Evolutionary conservation across 2,888 invertebrate species (phyloP).

Genomic region (Stictocephala bisonia): DNA sequence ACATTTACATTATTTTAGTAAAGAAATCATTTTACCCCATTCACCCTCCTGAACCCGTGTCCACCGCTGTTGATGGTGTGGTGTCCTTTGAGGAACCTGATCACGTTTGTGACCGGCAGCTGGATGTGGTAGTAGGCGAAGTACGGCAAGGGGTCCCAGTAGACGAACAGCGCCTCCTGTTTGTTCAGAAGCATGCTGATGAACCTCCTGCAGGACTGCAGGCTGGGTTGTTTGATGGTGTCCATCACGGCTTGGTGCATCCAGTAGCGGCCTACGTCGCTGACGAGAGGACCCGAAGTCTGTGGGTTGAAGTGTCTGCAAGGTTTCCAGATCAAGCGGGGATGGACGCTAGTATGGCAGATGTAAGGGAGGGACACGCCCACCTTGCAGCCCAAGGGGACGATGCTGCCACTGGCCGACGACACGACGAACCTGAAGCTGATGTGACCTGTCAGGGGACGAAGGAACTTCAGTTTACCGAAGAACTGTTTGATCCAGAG

Average conservation of each 20-base stretch:
- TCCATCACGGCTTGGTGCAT: constrained; percentile 71
- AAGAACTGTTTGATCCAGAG: constrained; percentile 81
- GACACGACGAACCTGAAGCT: constrained; percentile 80
- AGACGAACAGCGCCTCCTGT: constrained; percentile 81
- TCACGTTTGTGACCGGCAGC: constrained; percentile 73
- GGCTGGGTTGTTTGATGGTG: constrained; percentile 66
- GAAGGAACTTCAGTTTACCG: constrained; percentile 71
- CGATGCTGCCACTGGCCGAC: constrained; percentile 69
- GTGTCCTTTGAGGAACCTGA: constrained; percentile 65
- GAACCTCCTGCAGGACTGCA: constrained; percentile 70
- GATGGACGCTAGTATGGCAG: constrained; percentile 78
- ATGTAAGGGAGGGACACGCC: constrained; percentile 85
- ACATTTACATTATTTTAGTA: too few species aligned
- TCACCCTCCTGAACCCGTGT: constrained; percentile 39
- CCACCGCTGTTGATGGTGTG: constrained; percentile 32
- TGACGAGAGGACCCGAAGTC: constrained; percentile 68
- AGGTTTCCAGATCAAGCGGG: constrained; percentile 73
- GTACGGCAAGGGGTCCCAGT: constrained; percentile 89
- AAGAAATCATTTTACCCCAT: too few species aligned
- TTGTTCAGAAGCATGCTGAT: constrained; percentile 79
- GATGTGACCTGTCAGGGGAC: constrained; percentile 80
- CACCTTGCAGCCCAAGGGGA: constrained; percentile 77
- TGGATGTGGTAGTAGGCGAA: constrained; percentile 88
- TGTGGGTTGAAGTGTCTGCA: constrained; percentile 72
- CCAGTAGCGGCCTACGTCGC: constrained; percentile 68